Evolutionary conservation across 1,140 invertebrate species (phyloP).

Genomic region (Globodera rostochiensis): DNA sequence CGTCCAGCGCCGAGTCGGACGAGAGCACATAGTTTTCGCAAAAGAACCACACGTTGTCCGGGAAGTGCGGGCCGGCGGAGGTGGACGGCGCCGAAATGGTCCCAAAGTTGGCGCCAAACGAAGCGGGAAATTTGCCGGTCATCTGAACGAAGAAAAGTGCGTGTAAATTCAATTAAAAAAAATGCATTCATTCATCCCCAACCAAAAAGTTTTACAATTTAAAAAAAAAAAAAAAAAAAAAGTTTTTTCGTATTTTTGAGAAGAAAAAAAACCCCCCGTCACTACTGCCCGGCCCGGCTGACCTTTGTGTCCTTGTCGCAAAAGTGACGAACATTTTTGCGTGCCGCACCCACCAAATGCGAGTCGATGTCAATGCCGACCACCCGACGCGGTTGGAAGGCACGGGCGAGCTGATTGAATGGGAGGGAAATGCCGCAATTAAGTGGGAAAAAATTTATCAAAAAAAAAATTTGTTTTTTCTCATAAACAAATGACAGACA

Average conservation of each 20-base stretch:
- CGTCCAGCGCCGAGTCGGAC: slow-evolving; percentile 30
- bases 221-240: no score
- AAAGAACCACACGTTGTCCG: slow-evolving; percentile 67
- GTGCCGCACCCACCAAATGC: slow-evolving; percentile 79
- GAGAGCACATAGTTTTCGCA: slow-evolving; percentile 81
- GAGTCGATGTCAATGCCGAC: slow-evolving; percentile 93
- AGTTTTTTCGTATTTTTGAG: no score
- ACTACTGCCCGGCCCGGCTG: not conserved
- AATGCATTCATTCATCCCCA: no score
- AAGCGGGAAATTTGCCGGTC: slow-evolving; percentile 75
- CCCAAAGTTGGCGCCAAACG: slow-evolving; percentile 75
- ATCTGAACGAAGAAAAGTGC: slow-evolving; percentile 57
- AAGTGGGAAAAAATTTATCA: no score
- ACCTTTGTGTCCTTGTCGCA: slow-evolving; percentile 67
- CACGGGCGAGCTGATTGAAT: slow-evolving; percentile 73
- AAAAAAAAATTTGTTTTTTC: no score
- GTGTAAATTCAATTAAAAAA: not conserved
- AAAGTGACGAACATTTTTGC: slow-evolving; percentile 80
- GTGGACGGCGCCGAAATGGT: slow-evolving; percentile 72
- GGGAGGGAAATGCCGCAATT: no score
- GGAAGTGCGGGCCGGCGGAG: slow-evolving; percentile 60
- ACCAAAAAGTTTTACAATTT: no score
- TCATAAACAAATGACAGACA: no score
- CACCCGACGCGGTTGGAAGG: slow-evolving; percentile 81
- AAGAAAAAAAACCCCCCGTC: no score